Conservation (phyloP, 2,797 vertebrate genomes). For the Distichodus sexfasciatus region DNA sequence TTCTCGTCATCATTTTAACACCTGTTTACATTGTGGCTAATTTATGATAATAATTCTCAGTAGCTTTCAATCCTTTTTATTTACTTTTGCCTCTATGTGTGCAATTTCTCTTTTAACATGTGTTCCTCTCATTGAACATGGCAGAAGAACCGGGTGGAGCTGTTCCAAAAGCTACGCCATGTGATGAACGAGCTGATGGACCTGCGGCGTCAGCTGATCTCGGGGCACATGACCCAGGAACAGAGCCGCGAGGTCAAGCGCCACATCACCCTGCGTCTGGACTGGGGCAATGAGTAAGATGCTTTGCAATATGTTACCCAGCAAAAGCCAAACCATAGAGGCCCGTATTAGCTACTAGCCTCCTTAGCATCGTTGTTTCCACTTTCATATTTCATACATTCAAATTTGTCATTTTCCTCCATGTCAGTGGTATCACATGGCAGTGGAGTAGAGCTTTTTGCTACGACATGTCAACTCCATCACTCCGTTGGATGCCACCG, state of each 20-base stretch:
- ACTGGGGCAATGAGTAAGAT: slow-evolving; percentile 97
- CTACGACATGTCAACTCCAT: too few relatives aligned
- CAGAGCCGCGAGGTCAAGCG: slow-evolving; percentile 90
- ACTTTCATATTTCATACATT: too few relatives aligned
- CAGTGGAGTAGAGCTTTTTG: too few relatives aligned
- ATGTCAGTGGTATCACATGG: too few relatives aligned
- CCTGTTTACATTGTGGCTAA: too few relatives aligned
- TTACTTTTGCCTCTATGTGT: neutral
- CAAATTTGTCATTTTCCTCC: too few relatives aligned
- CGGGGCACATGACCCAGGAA: slow-evolving; percentile 90
- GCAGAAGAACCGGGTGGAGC: slow-evolving; percentile 92
- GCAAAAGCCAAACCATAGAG: neutral
- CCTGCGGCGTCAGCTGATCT: slow-evolving; percentile 86
- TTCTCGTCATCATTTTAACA: too few relatives aligned
- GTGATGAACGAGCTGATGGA: slow-evolving; percentile 97
- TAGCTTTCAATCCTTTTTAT: neutral
- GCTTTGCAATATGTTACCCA: neutral
- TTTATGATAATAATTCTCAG: too few relatives aligned
- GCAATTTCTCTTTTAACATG: neutral
- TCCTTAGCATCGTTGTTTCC: too few relatives aligned
- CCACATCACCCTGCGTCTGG: slow-evolving; percentile 90
- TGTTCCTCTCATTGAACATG: neutral
- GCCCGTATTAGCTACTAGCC: too few relatives aligned
- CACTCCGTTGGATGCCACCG: too few relatives aligned
- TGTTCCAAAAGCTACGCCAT: slow-evolving; percentile 94